phyloP scores from a whole-genome alignment of 2,888 invertebrate genomes.

The Pedicia rivosa region DNA sequence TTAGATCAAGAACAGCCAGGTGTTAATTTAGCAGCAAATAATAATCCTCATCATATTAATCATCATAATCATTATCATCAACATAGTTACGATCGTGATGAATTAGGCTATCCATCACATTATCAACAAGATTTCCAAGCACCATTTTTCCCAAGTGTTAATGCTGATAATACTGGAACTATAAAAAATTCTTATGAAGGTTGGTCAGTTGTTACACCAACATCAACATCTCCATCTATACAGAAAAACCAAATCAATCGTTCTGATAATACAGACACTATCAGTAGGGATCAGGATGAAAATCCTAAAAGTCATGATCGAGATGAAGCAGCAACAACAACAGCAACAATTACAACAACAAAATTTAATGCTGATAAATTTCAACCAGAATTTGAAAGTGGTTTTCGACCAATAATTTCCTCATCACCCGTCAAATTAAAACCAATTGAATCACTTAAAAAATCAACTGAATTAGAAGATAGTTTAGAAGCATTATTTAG shows the following conservation, averaged over 20 bases:
- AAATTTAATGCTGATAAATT: slow-evolving; percentile 48
- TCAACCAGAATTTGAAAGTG: slow-evolving; percentile 49
- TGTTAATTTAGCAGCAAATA: neutral
- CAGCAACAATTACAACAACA: slow-evolving; percentile 26
- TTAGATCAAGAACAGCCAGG: slow-evolving; percentile 25
- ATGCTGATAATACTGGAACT: slow-evolving; percentile 35
- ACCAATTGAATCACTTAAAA: no score
- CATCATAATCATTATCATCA: neutral
- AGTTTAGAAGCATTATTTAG: no score
- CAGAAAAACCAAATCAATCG: slow-evolving; percentile 28
- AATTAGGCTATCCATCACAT: slow-evolving; percentile 15
- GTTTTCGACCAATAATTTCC: slow-evolving; percentile 51
- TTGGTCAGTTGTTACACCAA: slow-evolving; percentile 39
- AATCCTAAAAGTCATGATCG: slow-evolving; percentile 5
- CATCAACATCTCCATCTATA: slow-evolving; percentile 12
- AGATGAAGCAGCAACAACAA: slow-evolving; percentile 10
- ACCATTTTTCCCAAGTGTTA: slow-evolving; percentile 50
- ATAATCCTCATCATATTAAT: no score
- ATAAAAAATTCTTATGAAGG: slow-evolving; percentile 31
- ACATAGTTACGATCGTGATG: slow-evolving; percentile 4
- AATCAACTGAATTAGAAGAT: no score
- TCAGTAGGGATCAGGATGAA: slow-evolving; percentile 4
- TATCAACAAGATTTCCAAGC: slow-evolving; percentile 43
- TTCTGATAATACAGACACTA: slow-evolving; percentile 21
- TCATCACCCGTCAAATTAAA: no score